A percentile compares a stretch with the other conserved stretches of the same genome.
phyloP scores from a whole-genome alignment of 2,888 invertebrate species.

The Ormia ochracea region DNA sequence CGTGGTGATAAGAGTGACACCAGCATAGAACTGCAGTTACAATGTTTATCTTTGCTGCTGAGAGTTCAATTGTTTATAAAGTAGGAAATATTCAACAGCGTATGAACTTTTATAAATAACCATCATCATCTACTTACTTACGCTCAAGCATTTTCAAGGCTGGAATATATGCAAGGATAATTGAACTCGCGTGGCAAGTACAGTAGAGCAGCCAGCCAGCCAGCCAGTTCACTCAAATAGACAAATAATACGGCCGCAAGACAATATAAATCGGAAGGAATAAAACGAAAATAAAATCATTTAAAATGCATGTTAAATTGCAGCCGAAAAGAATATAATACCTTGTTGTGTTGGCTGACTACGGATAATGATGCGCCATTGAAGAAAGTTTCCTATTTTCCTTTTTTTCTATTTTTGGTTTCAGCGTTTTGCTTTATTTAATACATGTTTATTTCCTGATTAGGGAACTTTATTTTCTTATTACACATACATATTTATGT shows the following conservation, averaged over 20 bases:
- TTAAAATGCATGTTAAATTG: slow-evolving; percentile 57
- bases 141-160: not conserved
- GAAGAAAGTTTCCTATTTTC: not conserved
- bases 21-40: not conserved
- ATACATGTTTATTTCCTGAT: slow-evolving; percentile 18
- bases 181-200: slow-evolving; percentile 2
- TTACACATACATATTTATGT: too few relatives aligned
- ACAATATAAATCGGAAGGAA: slow-evolving; percentile 48
- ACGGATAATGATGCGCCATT: slow-evolving; percentile 27
- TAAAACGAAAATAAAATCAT: slow-evolving; percentile 18
- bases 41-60: not conserved
- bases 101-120: slow-evolving; percentile 23
- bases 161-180: slow-evolving; percentile 1
- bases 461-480: not conserved
- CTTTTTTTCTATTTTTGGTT: not conserved
- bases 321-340: slow-evolving; percentile 20
- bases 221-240: not conserved
- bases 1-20: slow-evolving; percentile 51
- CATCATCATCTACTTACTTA: not conserved
- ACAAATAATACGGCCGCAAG: slow-evolving; percentile 33
- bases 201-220: not conserved
- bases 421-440: not conserved
- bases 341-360: not conserved
- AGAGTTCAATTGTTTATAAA: slow-evolving; percentile 8
- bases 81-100: not conserved